phyloP scores from a whole-genome alignment of 2,888 invertebrate genomes.

The Carabus problematicus region DNA sequence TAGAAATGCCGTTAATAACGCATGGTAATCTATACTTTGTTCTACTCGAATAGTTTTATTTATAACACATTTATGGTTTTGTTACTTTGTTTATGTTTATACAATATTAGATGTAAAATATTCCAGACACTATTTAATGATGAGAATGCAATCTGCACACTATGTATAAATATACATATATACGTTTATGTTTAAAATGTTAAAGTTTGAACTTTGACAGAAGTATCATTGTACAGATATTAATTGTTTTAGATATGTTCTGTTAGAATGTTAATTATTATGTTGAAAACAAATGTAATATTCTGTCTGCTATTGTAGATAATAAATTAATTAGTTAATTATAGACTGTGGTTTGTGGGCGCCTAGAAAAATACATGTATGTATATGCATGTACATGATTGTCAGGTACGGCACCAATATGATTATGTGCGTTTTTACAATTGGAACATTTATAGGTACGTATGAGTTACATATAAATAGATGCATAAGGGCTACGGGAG shows the following conservation, averaged over 20 bases:
- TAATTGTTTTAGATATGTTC: slow-evolving; percentile 33
- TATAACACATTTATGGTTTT: background rate
- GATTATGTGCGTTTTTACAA: too few species aligned
- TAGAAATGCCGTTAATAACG: background rate
- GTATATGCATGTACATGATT: too few species aligned
- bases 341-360: too few species aligned
- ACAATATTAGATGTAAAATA: background rate
- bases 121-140: slow-evolving; percentile 16
- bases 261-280: too few species aligned
- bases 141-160: slow-evolving; percentile 18
- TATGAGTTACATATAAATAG: too few species aligned
- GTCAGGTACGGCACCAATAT: too few species aligned
- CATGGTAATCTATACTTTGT: background rate
- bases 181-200: slow-evolving; percentile 26
- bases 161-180: slow-evolving; percentile 14
- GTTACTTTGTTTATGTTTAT: slow-evolving; percentile 6
- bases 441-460: too few species aligned
- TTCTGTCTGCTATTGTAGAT: too few species aligned
- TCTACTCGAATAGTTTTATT: background rate
- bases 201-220: slow-evolving; percentile 27
- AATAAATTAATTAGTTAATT: too few species aligned
- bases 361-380: too few species aligned
- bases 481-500: too few species aligned
- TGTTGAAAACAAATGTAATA: too few species aligned
- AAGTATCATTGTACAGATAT: slow-evolving; percentile 24